phyloP scores from a whole-genome alignment of 2,888 invertebrate genomes.

The Drosophila pseudotalamancana region DNA sequence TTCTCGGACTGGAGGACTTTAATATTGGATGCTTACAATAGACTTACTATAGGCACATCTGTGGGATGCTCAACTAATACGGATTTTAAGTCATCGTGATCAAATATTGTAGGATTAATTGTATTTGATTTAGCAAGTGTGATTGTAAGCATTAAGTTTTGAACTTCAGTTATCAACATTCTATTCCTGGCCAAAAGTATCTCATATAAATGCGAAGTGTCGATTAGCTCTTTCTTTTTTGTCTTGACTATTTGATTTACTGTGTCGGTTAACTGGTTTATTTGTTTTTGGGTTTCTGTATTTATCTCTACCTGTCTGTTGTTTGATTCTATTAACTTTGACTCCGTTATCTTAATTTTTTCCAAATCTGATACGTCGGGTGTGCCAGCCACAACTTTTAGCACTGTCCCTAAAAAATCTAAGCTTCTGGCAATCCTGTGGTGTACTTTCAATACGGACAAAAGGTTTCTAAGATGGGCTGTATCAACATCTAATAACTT shows the following conservation, averaged over 20 bases:
- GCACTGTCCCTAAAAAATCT: neutral
- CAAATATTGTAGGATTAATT: too few species aligned
- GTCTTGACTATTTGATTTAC: neutral
- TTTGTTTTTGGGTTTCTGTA: neutral
- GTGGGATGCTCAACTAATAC: neutral
- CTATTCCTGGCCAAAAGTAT: constrained; percentile 1
- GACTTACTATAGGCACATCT: constrained; percentile 1
- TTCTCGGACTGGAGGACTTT: constrained; percentile 1
- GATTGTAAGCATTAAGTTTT: constrained; percentile 6
- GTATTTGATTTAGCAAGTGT: neutral
- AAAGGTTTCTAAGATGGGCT: neutral
- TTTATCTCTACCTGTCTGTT: too few species aligned
- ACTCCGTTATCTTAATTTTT: neutral
- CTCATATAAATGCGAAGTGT: constrained; percentile 35
- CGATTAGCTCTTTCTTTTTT: neutral
- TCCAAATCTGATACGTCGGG: neutral
- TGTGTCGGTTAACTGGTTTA: neutral
- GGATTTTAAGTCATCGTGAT: neutral
- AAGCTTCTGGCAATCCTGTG: neutral
- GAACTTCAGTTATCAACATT: constrained; percentile 2
- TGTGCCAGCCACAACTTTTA: neutral
- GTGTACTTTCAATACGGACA: constrained; percentile 1
- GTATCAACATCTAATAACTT: constrained; percentile 1
- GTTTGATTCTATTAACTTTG: too few species aligned
- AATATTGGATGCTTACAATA: neutral